Evolutionary conservation across 2,113 vertebrate genomes (phyloP).

Genomic region (Trogon surrucura): DNA sequence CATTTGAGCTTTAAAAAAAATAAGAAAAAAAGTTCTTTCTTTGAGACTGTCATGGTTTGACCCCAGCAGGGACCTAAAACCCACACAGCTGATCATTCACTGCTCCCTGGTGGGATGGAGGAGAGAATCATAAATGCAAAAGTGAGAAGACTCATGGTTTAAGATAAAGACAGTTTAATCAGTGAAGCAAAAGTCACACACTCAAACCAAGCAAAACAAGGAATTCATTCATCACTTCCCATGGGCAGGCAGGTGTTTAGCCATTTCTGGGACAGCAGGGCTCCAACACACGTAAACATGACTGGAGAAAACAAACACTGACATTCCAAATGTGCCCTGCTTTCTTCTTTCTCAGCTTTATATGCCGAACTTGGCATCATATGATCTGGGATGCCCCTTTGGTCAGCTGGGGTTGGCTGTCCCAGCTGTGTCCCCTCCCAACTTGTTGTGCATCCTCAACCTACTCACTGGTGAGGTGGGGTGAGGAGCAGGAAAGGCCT

Average conservation of each 20-base stretch:
- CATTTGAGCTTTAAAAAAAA: neutral
- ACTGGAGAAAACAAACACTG: neutral
- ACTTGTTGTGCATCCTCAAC: neutral
- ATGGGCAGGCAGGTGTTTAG: neutral
- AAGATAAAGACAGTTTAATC: neutral
- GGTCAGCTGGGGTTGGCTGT: neutral
- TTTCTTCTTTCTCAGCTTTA: neutral
- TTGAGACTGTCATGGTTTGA: neutral
- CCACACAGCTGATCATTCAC: too few relatives aligned
- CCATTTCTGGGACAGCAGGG: neutral
- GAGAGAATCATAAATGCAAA: neutral
- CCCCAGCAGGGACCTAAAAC: neutral
- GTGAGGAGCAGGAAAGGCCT: neutral
- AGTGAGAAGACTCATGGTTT: neutral
- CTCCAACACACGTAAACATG: accelerated
- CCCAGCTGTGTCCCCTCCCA: too few relatives aligned
- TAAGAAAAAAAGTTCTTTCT: accelerated
- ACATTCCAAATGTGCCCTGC: neutral
- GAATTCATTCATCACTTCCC: neutral
- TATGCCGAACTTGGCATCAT: neutral
- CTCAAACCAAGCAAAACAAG: neutral
- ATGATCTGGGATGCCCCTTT: neutral
- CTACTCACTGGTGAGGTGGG: neutral
- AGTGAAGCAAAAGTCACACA: neutral
- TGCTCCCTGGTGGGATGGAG: neutral